Evolutionary conservation across 2,797 vertebrate species (phyloP), one percentile per base, ranked within the genome.

Genomic region (Centroberyx gerrardi): DNA sequence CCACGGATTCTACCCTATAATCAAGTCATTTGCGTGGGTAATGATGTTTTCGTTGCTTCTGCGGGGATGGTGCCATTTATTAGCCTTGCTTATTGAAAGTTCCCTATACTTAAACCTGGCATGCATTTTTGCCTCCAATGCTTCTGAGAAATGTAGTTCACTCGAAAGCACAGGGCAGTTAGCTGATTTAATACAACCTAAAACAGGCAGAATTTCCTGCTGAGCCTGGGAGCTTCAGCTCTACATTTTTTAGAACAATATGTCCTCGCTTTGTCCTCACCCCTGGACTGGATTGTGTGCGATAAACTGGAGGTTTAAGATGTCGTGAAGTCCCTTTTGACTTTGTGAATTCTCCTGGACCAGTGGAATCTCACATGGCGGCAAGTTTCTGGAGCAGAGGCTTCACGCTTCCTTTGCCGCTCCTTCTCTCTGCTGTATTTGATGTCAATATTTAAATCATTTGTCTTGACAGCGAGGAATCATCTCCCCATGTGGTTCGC

Each of bases 371-470:
- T 78, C 74, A 54, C 29, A 58, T 7, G 3, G 38, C 72, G 49
- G 64, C 53, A 36, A 42, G 46, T 83, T 80, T 86, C 81, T 72
- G 55, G 71, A n/a, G 76, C 52, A 9, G 71, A 61, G 59, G 65
- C 69, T 76, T 88, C 83, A 82, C 61, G 78, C 82, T 85, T 84
- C 70, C 72, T 87, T 73, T 72, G 55, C 81, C 55, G 62, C 87
- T 78, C 72, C 74, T 74, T 74, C 74, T 76, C 49, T 78, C 83
- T 9, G 68, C 78, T 66, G 78, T 88, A 77, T 93, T 92, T 92
- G 89, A 91, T 92, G 88, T 94, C 90, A 93, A 91, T 92, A 93
- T 94, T 93, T 80, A 92, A 94, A 91, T 91, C 52, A 85, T 93
- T 92, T 90, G 75, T 90, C 85, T 76, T 80, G 77, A 85, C 76